phyloP scores from a whole-genome alignment of 2,888 invertebrate genomes.

The Escarpia spicata region DNA sequence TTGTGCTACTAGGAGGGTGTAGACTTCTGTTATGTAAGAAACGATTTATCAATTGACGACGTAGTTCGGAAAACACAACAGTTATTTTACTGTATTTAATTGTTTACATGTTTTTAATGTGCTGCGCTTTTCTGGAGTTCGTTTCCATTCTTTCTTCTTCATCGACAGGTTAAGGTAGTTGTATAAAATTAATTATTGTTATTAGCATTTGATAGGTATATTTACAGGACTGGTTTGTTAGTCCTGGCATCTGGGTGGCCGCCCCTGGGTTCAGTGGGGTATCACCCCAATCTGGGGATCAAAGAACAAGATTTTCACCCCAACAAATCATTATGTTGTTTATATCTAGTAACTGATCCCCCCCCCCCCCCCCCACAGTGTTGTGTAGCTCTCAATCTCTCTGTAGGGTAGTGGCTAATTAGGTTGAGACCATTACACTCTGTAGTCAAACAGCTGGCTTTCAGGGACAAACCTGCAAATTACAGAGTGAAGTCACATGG shows the following conservation, averaged over 20 bases:
- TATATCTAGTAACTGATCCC: background rate
- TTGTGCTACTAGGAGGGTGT: background rate
- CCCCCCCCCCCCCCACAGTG: background rate
- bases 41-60: too few species aligned
- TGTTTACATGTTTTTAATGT: too few species aligned
- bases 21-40: background rate
- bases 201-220: too few species aligned
- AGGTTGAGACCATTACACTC: background rate
- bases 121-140: too few species aligned
- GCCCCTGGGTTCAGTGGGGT: background rate
- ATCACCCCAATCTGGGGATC: slow-evolving; percentile 1
- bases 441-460: background rate
- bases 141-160: too few species aligned
- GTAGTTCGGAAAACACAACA: too few species aligned
- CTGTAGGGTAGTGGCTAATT: background rate
- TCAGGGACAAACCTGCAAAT: background rate
- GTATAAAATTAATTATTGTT: background rate
- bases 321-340: background rate
- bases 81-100: too few species aligned
- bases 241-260: background rate
- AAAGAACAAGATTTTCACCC: background rate
- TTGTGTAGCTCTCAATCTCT: background rate
- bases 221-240: background rate
- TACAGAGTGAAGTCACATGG: background rate
- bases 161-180: background rate